Conservation (phyloP, 2,888 invertebrate genomes). For the Lagria hirta region DNA sequence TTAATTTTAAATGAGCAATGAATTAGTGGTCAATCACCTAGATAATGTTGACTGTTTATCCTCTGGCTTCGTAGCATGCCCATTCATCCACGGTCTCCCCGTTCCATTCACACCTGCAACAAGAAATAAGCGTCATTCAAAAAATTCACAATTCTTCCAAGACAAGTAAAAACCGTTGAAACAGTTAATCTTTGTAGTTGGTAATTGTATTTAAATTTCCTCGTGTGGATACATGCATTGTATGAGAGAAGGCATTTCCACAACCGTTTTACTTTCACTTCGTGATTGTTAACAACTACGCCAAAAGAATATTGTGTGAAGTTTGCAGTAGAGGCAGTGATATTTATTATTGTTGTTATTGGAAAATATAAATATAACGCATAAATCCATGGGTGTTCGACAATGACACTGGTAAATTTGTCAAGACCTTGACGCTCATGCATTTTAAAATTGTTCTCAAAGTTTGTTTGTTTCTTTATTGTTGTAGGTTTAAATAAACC, state of each 20-base stretch:
- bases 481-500: no score
- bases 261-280: constrained; percentile 28
- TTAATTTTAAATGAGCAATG: no score
- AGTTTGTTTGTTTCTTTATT: no score
- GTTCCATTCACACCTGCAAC: constrained; percentile 49
- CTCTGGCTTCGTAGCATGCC: constrained; percentile 56
- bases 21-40: constrained; percentile 51
- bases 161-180: constrained; percentile 6
- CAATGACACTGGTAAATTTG: no score
- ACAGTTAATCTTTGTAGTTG: constrained; percentile 25
- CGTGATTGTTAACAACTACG: constrained; percentile 21
- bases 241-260: constrained; percentile 29
- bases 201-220: constrained; percentile 32
- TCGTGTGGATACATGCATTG: constrained; percentile 20
- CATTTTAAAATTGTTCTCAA: no score
- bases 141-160: no score
- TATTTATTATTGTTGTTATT: no score
- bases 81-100: constrained; percentile 55
- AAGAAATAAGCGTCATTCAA: constrained; percentile 9
- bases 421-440: no score
- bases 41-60: constrained; percentile 59
- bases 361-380: no score
- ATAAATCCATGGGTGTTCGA: no score
- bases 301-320: constrained; percentile 10
- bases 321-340: constrained; percentile 10